phyloP scores from a whole-genome alignment of 53 echinoderm and acorn worm genomes.

The Astropecten irregularis region DNA sequence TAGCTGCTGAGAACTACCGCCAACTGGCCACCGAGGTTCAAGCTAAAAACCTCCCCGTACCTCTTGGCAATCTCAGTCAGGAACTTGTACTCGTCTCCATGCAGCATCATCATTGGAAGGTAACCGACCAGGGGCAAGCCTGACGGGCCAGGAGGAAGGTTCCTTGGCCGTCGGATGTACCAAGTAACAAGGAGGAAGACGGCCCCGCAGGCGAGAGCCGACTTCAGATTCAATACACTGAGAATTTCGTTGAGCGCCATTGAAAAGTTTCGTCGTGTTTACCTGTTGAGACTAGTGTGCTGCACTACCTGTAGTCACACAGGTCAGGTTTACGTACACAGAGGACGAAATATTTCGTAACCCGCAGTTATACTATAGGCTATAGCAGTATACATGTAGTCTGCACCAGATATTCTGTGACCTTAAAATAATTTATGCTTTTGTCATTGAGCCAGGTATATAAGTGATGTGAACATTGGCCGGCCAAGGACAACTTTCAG shows the following conservation, averaged over 20 bases:
- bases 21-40: conserved; percentile 2
- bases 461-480: no score
- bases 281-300: neutral
- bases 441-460: no score
- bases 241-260: neutral
- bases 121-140: conserved; percentile 41
- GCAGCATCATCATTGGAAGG: neutral
- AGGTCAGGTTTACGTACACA: neutral
- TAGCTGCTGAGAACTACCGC: neutral
- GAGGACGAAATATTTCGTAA: neutral
- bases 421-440: no score
- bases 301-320: neutral
- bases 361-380: no score
- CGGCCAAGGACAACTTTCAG: no score
- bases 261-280: no score
- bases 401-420: no score
- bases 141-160: conserved; percentile 48
- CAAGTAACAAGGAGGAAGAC: neutral
- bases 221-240: neutral
- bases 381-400: no score
- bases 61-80: neutral
- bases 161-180: conserved; percentile 6
- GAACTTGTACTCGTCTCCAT: neutral
- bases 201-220: neutral
- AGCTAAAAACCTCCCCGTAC: neutral